A percentile compares a stretch with the other conserved stretches of the same genome.
Evolutionary conservation across 1,140 invertebrate genomes (phyloP).

Genomic region (Zeugodacus cucurbitae): DNA sequence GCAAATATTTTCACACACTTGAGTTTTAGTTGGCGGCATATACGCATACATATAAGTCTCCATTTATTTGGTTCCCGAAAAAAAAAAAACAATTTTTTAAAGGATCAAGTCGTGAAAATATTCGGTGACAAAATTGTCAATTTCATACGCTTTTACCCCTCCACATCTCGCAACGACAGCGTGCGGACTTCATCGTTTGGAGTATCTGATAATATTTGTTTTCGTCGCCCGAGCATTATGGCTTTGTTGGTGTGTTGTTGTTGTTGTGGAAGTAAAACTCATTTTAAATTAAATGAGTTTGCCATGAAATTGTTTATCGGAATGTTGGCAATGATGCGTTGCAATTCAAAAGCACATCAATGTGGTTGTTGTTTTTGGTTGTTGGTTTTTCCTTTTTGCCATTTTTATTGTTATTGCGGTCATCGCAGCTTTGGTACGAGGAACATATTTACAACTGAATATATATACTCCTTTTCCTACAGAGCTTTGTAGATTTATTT

Average conservation of each 20-base stretch:
- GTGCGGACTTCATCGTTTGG: neutral
- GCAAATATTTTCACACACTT: too few relatives aligned
- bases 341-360: neutral
- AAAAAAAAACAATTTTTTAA: neutral
- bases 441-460: too few relatives aligned
- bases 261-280: slow-evolving; percentile 25
- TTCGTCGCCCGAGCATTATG: neutral
- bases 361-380: neutral
- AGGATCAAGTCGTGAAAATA: neutral
- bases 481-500: too few relatives aligned
- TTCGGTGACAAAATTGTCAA: neutral
- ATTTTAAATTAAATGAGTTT: slow-evolving; percentile 44
- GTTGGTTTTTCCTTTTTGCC: neutral
- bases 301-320: slow-evolving; percentile 9
- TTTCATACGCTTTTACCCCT: neutral
- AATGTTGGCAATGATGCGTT: slow-evolving; percentile 11
- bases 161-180: neutral
- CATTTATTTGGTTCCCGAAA: neutral
- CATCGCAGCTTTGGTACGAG: neutral
- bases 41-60: too few relatives aligned
- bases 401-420: neutral
- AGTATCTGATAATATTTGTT: neutral
- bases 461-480: too few relatives aligned
- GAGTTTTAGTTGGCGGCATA: too few relatives aligned
- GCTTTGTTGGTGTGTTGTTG: neutral